Percentiles rank a stretch among this genome's conserved stretches.
Conservation (phyloP, 2,797 vertebrate species). For the Mormyrops attenuatus region DNA sequence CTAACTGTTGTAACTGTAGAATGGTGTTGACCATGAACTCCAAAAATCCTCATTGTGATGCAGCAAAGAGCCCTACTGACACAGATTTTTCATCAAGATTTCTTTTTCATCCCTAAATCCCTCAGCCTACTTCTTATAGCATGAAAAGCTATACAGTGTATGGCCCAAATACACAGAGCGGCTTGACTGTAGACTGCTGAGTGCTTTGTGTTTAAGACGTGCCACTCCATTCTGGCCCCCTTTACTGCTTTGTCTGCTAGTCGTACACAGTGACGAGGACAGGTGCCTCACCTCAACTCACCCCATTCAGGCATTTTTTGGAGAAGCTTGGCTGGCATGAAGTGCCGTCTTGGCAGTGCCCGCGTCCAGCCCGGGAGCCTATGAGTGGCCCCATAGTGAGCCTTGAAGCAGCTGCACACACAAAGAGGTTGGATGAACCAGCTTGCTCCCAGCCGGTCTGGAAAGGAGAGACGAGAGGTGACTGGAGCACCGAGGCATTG, state of each 20-base stretch:
- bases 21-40: not conserved
- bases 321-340: constrained; percentile 10
- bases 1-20: not conserved
- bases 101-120: not conserved
- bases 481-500: not conserved
- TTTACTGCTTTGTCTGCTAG: not conserved
- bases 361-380: not conserved
- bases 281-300: constrained; percentile 1
- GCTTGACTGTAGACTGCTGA: constrained; percentile 7
- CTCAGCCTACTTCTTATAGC: not conserved
- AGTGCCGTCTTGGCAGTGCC: not conserved
- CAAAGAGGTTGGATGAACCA: not conserved
- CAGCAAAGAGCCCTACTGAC: not conserved
- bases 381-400: not conserved
- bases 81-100: not conserved
- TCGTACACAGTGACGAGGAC: not conserved
- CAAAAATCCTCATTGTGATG: not conserved
- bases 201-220: not conserved
- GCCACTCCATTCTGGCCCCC: not conserved
- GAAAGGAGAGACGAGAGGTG: not conserved
- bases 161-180: not conserved
- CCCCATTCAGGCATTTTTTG: constrained; percentile 3
- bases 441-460: constrained; percentile 6
- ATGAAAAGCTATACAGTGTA: not conserved
- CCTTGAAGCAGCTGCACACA: not conserved